Conservation (phyloP, 2,888 invertebrate genomes). For the Thereva unica region DNA sequence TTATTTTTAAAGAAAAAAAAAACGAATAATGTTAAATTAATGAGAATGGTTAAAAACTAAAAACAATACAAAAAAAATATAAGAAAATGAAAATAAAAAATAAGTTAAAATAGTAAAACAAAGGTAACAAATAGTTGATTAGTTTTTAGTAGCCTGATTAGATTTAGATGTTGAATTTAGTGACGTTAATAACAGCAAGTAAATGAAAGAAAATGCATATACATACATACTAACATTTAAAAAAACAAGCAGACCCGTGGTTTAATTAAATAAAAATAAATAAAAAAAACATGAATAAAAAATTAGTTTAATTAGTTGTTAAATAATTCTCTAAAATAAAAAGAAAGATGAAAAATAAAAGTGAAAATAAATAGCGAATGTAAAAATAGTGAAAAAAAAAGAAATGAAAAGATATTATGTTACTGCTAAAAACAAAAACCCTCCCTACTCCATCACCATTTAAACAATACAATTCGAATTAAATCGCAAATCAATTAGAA, state of each 20-base stretch:
- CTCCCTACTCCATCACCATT: not conserved
- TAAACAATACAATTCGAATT: not conserved
- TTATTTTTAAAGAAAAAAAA: conserved; percentile 22
- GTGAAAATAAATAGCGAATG: conserved; percentile 11
- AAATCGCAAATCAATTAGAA: too few relatives aligned
- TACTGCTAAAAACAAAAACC: not conserved
- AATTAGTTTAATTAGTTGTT: conserved; percentile 31
- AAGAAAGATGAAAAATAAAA: conserved; percentile 2
- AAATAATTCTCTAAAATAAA: conserved; percentile 9
- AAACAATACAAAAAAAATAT: not conserved
- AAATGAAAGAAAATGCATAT: conserved; percentile 13
- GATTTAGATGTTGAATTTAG: conserved; percentile 28
- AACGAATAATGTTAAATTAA: not conserved
- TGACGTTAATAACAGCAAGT: conserved; percentile 24
- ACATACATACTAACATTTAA: not conserved
- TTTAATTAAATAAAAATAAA: conserved; percentile 19
- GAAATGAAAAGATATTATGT: not conserved
- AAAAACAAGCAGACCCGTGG: conserved; percentile 19
- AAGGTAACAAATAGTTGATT: conserved; percentile 32
- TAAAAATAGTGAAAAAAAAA: not conserved
- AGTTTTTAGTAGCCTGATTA: conserved; percentile 41
- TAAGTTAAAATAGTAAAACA: conserved; percentile 19
- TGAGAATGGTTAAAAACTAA: conserved; percentile 10
- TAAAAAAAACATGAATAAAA: not conserved
- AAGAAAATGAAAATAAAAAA: not conserved